A percentile compares a stretch with the other conserved stretches of the same genome.
Conservation (phyloP, 2,888 invertebrate species). For the Carcina quercana region DNA sequence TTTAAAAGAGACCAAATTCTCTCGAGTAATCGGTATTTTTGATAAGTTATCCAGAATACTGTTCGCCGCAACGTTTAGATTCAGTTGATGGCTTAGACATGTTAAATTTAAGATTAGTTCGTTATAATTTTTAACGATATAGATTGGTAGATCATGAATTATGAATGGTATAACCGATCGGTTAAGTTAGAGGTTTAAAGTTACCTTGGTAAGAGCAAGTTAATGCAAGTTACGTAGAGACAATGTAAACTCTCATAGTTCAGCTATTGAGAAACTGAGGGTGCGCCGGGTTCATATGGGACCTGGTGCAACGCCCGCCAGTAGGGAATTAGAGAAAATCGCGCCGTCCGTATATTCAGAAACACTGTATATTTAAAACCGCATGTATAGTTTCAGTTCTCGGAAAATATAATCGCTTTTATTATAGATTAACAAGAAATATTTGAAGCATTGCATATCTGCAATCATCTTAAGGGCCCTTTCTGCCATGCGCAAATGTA, state of each 20-base stretch:
- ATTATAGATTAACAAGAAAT: too few relatives aligned
- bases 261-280: conserved; percentile 36
- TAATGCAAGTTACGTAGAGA: conserved; percentile 33
- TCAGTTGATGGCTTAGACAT: conserved; percentile 22
- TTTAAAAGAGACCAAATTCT: conserved; percentile 16
- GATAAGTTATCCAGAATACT: conserved; percentile 74
- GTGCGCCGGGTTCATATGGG: conserved; percentile 17
- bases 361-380: conserved; percentile 14
- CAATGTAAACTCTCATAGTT: conserved; percentile 39
- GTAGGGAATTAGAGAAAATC: conserved; percentile 24
- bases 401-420: conserved; percentile 8
- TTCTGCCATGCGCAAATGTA: too few relatives aligned
- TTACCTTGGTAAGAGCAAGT: conserved; percentile 38
- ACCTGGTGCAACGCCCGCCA: conserved; percentile 24
- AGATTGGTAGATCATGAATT: conserved; percentile 33
- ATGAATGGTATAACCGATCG: conserved; percentile 52
- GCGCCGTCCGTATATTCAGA: conserved; percentile 51
- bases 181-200: conserved; percentile 46
- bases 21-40: conserved; percentile 38
- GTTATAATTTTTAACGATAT: conserved; percentile 37
- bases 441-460: too few relatives aligned
- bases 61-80: conserved; percentile 29
- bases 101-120: conserved; percentile 34
- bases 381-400: conserved; percentile 1
- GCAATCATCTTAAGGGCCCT: too few relatives aligned